Conservation (phyloP, 2,113 vertebrate genomes). For the Struthio camelus region DNA sequence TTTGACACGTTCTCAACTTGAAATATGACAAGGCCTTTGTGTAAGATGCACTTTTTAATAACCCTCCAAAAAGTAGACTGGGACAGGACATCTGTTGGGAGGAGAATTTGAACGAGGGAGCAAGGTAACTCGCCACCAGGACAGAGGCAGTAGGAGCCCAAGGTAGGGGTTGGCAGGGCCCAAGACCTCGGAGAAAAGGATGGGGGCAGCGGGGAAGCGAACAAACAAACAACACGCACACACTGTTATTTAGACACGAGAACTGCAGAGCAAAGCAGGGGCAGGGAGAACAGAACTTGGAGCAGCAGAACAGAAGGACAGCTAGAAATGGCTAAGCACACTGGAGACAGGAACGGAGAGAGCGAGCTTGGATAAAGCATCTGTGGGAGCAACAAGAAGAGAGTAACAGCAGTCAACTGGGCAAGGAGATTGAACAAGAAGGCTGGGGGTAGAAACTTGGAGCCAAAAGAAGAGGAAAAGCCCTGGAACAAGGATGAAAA, state of each 20-base stretch:
- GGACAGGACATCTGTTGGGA: neutral
- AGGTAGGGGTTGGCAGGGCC: neutral
- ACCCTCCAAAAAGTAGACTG: neutral
- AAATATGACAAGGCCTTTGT: accelerated
- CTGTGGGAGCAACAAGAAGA: neutral
- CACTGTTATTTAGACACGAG: neutral
- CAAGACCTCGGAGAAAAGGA: neutral
- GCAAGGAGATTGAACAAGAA: neutral
- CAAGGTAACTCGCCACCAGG: neutral
- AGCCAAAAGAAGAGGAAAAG: neutral
- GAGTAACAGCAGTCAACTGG: neutral
- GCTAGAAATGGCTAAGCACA: neutral
- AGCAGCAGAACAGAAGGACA: neutral
- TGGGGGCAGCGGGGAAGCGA: neutral
- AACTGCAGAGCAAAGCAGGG: neutral
- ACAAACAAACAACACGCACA: no score
- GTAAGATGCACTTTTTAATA: neutral
- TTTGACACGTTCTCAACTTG: neutral
- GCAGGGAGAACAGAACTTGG: neutral
- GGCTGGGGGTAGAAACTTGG: neutral
- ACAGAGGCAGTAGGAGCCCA: neutral
- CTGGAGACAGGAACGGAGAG: neutral
- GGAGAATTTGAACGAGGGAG: neutral
- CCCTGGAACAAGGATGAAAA: neutral
- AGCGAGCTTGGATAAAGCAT: neutral